phyloP scores from a whole-genome alignment of 2,888 invertebrate genomes.

The Papilio gigon region DNA sequence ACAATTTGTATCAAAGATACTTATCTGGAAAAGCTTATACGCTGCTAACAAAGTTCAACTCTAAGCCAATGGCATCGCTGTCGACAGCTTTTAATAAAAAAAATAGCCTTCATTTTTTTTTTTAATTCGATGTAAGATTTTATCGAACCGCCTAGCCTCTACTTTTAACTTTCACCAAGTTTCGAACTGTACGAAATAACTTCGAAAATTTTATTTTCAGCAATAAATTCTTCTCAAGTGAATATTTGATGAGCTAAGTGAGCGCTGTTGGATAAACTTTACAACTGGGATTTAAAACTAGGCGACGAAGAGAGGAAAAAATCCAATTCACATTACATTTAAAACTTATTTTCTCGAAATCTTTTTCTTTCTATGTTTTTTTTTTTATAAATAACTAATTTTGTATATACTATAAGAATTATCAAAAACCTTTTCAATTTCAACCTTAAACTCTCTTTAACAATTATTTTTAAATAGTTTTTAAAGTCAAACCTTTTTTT shows the following conservation, averaged over 20 bases:
- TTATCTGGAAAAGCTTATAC: no score
- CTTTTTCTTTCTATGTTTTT: not conserved
- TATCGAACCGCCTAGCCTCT: not conserved
- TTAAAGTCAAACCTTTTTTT: no score
- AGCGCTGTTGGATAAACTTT: not conserved
- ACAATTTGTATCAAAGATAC: no score
- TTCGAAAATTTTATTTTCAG: constrained; percentile 12
- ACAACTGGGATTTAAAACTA: constrained; percentile 14
- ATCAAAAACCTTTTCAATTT: no score
- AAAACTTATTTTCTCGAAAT: not conserved
- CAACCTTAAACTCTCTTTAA: no score
- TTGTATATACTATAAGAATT: no score
- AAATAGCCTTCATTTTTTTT: no score
- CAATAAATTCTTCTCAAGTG: constrained; percentile 22
- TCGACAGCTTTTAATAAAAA: no score
- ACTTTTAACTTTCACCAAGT: constrained; percentile 12
- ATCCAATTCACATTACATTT: not conserved
- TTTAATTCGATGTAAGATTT: not conserved
- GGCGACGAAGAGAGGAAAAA: constrained; percentile 7
- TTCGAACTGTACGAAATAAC: not conserved
- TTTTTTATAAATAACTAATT: no score
- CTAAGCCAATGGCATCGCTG: no score
- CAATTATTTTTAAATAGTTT: no score
- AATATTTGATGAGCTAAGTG: constrained; percentile 21
- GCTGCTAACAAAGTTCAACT: no score